These are phyloP conservation scores for Drosophila borborema DNA, from an alignment of 2,888 invertebrate species.

Conservation along the genomic window DNA sequence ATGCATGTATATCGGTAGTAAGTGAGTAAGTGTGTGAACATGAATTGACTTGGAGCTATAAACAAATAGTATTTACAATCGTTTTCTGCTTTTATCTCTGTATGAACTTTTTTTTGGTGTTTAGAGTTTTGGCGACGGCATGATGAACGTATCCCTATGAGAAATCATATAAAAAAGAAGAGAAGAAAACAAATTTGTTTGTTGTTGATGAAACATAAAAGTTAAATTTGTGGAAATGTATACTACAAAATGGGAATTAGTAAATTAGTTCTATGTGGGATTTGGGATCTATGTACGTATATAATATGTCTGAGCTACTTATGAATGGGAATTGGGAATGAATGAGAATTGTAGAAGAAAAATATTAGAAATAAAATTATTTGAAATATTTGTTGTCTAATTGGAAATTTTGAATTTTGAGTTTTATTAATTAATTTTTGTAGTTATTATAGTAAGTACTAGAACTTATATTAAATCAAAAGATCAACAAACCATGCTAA, in stretches of 20 bases:
- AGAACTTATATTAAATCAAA: conserved; percentile 24
- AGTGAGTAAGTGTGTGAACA: conserved; percentile 44
- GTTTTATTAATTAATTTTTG: conserved; percentile 52
- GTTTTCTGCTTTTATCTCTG: conserved; percentile 30
- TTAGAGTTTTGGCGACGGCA: conserved; percentile 83
- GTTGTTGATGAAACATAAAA: conserved; percentile 65
- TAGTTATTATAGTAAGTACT: conserved; percentile 29
- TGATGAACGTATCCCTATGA: conserved; percentile 79
- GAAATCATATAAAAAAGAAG: conserved; percentile 78
- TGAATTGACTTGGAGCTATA: conserved; percentile 59
- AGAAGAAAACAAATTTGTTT: conserved; percentile 68
- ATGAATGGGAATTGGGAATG: conserved; percentile 26
- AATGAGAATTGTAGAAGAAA: conserved; percentile 11
- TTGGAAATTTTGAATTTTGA: conserved; percentile 59
- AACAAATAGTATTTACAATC: conserved; percentile 66
- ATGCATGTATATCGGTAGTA: conserved; percentile 18
- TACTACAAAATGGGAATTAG: conserved; percentile 25
- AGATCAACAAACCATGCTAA: conserved; percentile 38
- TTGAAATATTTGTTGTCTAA: conserved; percentile 12
- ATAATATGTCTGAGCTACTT: conserved; percentile 14
- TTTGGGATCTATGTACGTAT: not conserved
- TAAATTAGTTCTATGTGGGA: conserved; percentile 4
- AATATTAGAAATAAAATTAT: conserved; percentile 17
- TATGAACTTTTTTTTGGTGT: conserved; percentile 41
- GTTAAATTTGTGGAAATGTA: conserved; percentile 44